Base-by-base conservation (phyloP, 2,797 vertebrate genomes). In the Anguilla pacifica region DNA sequence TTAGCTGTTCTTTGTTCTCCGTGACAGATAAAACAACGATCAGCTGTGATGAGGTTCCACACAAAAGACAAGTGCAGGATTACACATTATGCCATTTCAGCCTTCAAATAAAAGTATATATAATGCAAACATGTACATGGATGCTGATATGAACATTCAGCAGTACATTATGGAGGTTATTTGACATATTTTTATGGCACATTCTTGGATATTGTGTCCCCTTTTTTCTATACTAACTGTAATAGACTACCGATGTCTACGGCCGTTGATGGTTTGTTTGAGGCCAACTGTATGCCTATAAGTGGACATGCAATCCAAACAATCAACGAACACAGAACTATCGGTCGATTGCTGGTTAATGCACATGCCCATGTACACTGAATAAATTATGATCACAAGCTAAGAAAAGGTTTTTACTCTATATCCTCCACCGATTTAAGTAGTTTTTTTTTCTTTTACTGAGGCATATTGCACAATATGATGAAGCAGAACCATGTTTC, bases 1-100 rank as follows among this genome's bases (percentile, higher is more conserved):
- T 28, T 74, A 39, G 74, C 88, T 70, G 25, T 31, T 83, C 85
- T 87, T 87, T 89, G 88, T 88, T 85, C 43, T 39, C 55, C 13
- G 82, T 61, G 28, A 64, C 74, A 87, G 43, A 70, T 89, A 87
- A 83, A 88, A 87, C 88, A 88, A 88, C 88, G 86, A 87, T 87
- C 31, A 86, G 87, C 83, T 86, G 53, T 22, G 61, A 82, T 55
- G 15, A n/a, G 72, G 19, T 61, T 86, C 35, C 39, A 25, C 59
- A 87, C 86, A 87, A 87, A 51, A 31, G 81, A 87, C 85, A 46
- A 53, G 85, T 72, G 31, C 17, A 46, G 28, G 70, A 86, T 28
- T 86, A 43, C 53, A 81, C 51, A 84, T 57, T 4, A 55, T 46
- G 19, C 39, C 39, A 49, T 35, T 88, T 64, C 22, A 28, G 39